Evolutionary conservation across 2,797 vertebrate species (phyloP), one percentile per base, ranked within the genome.

Genomic region (Poecilia wingei): DNA sequence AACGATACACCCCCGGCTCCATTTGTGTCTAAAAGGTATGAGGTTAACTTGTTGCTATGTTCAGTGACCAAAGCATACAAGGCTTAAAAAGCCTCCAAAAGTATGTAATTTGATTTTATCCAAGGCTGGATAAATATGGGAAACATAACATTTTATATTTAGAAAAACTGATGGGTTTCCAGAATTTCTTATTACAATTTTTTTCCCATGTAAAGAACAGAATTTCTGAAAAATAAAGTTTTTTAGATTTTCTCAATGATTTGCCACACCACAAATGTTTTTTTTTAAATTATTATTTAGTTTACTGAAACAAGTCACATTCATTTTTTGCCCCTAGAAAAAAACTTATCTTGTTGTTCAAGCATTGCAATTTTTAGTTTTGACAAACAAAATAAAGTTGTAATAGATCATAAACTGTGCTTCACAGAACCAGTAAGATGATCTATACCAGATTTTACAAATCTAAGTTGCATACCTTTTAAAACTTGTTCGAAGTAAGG

Each of bases 11-110:
- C 96, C 5, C 94, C 96, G 28, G 89, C 93, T 39, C 96, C 96
- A 7, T 97, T 97, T 84, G 77, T 93, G 83, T 95, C 95, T 39
- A 95, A 95, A 93, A 95, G 95, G 96, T 96, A 88, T 39, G 75
- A 76, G 28, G 74, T 43, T 13, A 69, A 47, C 8, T 51, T 72
- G 36, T 22, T 4, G 36, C 46, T 74, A 28, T 20, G 73, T 39
- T 74, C 53, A 57, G 18, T 77, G 75, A 45, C 9, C 1, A n/a
- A 69, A 74, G 22, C 0, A 36, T 77, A 4, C 20, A 28, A 2
- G 36, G 5, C 66, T 43, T 41, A 20, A 12, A 66, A 69, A n/a
- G 4, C 39, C 28, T 25, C 4, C 10, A 43, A 69, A 69, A n/a
- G 39, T 69, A 41, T 25, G 20, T 8, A 12, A 12, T 41, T 41